These are phyloP conservation scores for Drosophila lacteicornis DNA, from an alignment of 1,140 invertebrate species.

Conservation along the genomic window DNA sequence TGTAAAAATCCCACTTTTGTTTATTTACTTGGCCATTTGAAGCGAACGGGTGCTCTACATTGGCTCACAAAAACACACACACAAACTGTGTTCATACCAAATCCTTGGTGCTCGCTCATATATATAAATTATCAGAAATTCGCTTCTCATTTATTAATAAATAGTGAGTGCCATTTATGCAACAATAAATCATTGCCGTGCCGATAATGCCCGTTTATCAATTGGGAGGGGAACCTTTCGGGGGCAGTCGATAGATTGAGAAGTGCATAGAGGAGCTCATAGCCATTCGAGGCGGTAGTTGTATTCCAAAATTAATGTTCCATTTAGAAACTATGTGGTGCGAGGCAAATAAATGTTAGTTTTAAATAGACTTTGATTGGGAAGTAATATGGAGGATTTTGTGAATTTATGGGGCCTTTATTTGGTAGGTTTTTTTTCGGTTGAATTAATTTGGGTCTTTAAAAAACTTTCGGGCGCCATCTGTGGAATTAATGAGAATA, in stretches of 20 bases:
- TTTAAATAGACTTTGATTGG: conserved; percentile 13
- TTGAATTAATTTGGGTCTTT: neutral
- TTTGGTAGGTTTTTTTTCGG: neutral
- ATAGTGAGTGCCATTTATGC: conserved; percentile 67
- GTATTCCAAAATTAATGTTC: conserved; percentile 21
- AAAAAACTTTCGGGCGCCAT: neutral
- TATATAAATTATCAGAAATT: conserved; percentile 71
- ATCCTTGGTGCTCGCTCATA: conserved; percentile 64
- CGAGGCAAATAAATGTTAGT: conserved; percentile 4
- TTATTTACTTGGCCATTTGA: conserved; percentile 81
- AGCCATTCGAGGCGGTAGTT: neutral
- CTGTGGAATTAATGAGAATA: neutral
- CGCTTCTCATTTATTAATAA: conserved; percentile 61
- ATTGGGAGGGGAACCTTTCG: conserved; percentile 26
- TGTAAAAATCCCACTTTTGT: conserved; percentile 76
- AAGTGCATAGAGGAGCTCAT: conserved; percentile 16
- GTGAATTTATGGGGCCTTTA: neutral
- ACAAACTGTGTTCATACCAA: conserved; percentile 16
- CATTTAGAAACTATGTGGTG: conserved; percentile 15
- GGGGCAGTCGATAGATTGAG: conserved; percentile 13
- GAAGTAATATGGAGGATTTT: neutral
- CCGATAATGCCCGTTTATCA: conserved; percentile 76
- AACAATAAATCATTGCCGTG: conserved; percentile 71
- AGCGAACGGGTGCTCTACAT: conserved; percentile 64
- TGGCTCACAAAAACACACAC: conserved; percentile 33